Conservation (phyloP, 2,113 vertebrate species). For the Halcyon senegalensis region DNA sequence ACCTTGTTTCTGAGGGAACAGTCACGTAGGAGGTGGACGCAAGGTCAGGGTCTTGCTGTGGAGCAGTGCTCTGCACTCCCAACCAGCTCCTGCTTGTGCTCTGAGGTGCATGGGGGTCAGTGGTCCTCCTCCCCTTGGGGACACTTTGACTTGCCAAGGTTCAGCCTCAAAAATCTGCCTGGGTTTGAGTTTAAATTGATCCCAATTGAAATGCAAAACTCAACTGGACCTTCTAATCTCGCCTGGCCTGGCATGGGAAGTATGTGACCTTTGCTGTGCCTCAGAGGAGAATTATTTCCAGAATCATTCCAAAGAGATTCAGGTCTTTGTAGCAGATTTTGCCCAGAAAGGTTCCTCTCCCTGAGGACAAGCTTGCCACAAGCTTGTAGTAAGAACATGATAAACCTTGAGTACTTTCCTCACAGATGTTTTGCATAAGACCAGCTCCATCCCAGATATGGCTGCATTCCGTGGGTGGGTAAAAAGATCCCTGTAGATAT, state of each 20-base stretch:
- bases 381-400: neutral
- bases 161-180: neutral
- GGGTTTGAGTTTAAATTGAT: neutral
- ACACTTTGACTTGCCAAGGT: neutral
- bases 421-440: constrained; percentile 20
- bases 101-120: neutral
- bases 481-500: constrained; percentile 37
- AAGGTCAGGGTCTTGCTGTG: neutral
- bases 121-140: neutral
- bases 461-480: neutral
- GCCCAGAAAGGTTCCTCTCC: neutral
- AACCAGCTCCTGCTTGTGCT: neutral
- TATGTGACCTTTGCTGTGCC: neutral
- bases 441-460: neutral
- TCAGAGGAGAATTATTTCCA: neutral
- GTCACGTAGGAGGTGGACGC: rapidly evolving
- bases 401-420: constrained; percentile 4
- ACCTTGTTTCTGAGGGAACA: neutral
- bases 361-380: neutral
- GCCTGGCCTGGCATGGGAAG: neutral
- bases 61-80: rapidly evolving
- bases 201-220: neutral
- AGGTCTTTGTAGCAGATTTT: neutral
- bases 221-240: neutral
- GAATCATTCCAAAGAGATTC: neutral